Evolutionary conservation across 2,797 vertebrate genomes (phyloP).

Genomic region (Chelon labrosus): DNA sequence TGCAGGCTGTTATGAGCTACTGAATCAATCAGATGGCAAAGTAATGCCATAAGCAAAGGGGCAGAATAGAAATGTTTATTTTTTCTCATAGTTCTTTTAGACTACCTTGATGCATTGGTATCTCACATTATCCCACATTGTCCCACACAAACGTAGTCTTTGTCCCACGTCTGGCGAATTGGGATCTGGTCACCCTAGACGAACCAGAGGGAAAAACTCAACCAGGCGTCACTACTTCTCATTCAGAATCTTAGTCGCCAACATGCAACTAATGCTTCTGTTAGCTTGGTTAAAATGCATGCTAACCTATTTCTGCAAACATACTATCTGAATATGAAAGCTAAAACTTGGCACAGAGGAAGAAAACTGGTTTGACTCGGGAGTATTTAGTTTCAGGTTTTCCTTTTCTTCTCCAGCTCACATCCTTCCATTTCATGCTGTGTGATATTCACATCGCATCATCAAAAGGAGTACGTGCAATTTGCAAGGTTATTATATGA

Average conservation of each 20-base stretch:
- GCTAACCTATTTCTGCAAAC: conserved; percentile 32
- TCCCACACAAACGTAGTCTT: no score
- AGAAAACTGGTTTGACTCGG: not conserved
- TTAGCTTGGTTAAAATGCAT: conserved; percentile 26
- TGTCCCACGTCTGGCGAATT: no score
- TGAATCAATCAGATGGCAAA: no score
- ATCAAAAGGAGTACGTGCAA: conserved; percentile 37
- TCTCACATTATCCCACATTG: no score
- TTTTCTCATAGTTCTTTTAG: no score
- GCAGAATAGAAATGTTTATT: no score
- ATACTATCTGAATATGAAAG: conserved; percentile 9
- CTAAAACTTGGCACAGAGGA: conserved; percentile 5
- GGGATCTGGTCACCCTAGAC: no score
- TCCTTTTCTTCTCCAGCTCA: conserved; percentile 17
- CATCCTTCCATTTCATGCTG: conserved; percentile 40
- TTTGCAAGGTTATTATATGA: conserved; percentile 39
- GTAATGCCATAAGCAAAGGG: no score
- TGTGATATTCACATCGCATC: conserved; percentile 33
- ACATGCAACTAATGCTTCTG: conserved; percentile 3
- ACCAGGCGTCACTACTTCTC: conserved; percentile 6
- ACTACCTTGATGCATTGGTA: no score
- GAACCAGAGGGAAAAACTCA: not conserved
- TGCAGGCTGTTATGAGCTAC: no score
- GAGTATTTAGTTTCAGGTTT: not conserved
- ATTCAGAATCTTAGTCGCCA: conserved; percentile 10